These are phyloP conservation scores for Anguilla pacifica DNA, from an alignment of 2,797 vertebrate species.

Conservation along the genomic window DNA sequence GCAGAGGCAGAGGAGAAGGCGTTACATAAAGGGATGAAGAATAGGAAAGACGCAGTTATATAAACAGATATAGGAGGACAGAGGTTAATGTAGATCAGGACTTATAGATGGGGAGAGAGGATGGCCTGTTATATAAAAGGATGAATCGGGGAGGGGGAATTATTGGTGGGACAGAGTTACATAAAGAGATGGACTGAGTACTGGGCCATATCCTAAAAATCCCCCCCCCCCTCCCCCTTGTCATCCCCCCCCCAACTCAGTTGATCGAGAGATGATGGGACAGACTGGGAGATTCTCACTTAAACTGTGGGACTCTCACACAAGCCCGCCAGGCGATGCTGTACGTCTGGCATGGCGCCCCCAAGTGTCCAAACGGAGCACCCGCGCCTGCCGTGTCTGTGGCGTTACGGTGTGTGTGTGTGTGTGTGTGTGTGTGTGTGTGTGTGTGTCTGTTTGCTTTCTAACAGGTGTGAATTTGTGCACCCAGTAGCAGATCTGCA, in stretches of 20 bases:
- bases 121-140: constrained; percentile 72
- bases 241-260: background rate
- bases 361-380: background rate
- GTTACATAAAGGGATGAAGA: constrained; percentile 70
- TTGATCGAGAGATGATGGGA: background rate
- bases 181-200: constrained; percentile 61
- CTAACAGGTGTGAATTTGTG: background rate
- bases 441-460: background rate
- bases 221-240: background rate
- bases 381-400: background rate
- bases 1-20: constrained; percentile 36
- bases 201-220: background rate
- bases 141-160: constrained; percentile 70
- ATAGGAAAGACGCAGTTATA: constrained; percentile 68
- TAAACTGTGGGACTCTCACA: background rate
- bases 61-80: constrained; percentile 72
- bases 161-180: constrained; percentile 66
- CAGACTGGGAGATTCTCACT: background rate
- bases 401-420: background rate
- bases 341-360: background rate
- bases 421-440: background rate
- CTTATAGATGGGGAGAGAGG: constrained; percentile 60
- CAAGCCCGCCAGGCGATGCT: background rate
- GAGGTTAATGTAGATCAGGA: constrained; percentile 75
- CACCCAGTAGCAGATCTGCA: background rate